Evolutionary conservation across 1,140 invertebrate genomes (phyloP), one percentile per base, ranked within the genome.

Genomic region (Mycetomoellerius zeteki): DNA sequence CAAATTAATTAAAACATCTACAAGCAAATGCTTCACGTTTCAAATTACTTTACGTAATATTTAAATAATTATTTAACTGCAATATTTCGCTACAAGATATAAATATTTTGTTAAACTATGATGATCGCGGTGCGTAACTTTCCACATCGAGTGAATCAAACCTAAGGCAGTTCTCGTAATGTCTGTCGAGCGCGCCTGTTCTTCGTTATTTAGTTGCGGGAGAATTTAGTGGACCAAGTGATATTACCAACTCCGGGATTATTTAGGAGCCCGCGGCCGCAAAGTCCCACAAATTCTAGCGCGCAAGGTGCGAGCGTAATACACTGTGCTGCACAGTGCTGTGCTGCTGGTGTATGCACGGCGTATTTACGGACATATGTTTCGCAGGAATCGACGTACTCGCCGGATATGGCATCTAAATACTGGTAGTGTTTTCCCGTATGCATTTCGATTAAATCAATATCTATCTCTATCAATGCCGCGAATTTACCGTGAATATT

Each of bases 241-340:
- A 90, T 90, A 90, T 91, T 91, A 90, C 86, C 72, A 90, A 86
- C 86, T 90, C 86, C 30, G 50, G 86, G 82, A 90, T 91, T 91
- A 91, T 91, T 91, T 91, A 91, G 86, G 88, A 78, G 72, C 60
- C 16, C 12, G 60, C 84, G 84, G 86, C 89, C 89, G 89, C 90
- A 88, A 87, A 62, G 73, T 71, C 84, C 56, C 52, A 87, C 77
- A 86, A 90, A 91, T 91, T 90, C 82, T 76, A 24, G 7, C 27
- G 78, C 67, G 60, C 88, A 43, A 69, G 52, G 33, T 67, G 88
- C 89, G 67, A 75, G 54, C 37, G 80, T 71, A 60, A 73, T 73
- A 60, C 21, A 73, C 50, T 27, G 50, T 21, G 19, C 64, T n/a
- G 24, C 65, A 56, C 24, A 19, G 2, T 21, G 21, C 78, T 58